These are phyloP conservation scores for Nineta flava DNA, from an alignment of 2,888 invertebrate species.

Conservation along the genomic window DNA sequence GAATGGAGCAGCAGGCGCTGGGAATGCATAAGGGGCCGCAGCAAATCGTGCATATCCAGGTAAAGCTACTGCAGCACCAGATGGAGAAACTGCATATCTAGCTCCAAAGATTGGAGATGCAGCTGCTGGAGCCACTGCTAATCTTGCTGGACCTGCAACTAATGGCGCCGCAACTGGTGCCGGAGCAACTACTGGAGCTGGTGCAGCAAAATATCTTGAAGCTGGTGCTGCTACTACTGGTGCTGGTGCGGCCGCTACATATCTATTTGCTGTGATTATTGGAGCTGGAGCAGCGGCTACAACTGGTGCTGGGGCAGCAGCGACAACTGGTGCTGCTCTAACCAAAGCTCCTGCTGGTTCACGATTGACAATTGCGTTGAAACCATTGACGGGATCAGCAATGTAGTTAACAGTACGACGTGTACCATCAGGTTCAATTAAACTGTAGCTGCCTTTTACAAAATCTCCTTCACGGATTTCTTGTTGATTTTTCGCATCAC, in stretches of 20 bases:
- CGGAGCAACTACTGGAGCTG: slow-evolving; percentile 9
- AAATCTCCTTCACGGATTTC: slow-evolving; percentile 37
- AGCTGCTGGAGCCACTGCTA: neutral
- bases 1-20: slow-evolving; percentile 1
- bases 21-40: neutral
- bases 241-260: slow-evolving; percentile 1
- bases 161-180: slow-evolving; percentile 4
- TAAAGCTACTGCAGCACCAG: slow-evolving; percentile 7
- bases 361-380: slow-evolving; percentile 46
- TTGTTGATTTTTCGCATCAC: slow-evolving; percentile 34
- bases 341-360: slow-evolving; percentile 33
- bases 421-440: slow-evolving; percentile 39
- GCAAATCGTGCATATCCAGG: neutral
- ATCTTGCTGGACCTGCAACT: slow-evolving; percentile 13
- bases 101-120: slow-evolving; percentile 8
- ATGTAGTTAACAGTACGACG: slow-evolving; percentile 37
- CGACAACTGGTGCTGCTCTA: slow-evolving; percentile 17
- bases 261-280: too few relatives aligned
- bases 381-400: slow-evolving; percentile 43
- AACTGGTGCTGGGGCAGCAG: slow-evolving; percentile 2
- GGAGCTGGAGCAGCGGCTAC: slow-evolving; percentile 1
- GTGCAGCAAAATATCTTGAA: slow-evolving; percentile 7
- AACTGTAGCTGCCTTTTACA: slow-evolving; percentile 39
- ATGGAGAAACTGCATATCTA: slow-evolving; percentile 13
- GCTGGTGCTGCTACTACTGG: slow-evolving; percentile 11